A percentile compares a stretch with the other conserved stretches of the same genome.
Evolutionary conservation across 1,140 invertebrate genomes (phyloP).

Genomic region (Drosophila rhopaloa): DNA sequence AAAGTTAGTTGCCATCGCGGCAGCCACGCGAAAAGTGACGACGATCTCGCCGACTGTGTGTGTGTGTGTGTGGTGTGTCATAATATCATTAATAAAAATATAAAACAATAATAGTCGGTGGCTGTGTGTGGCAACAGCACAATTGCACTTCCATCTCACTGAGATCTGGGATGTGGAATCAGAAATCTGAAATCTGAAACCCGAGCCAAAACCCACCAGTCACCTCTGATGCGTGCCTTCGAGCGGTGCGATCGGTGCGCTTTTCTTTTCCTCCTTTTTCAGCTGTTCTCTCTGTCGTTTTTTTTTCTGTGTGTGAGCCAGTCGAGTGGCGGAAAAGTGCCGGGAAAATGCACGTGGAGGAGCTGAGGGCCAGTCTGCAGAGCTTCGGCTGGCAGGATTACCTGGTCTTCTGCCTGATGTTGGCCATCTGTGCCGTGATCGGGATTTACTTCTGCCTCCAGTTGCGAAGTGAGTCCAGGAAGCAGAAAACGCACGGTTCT

Average conservation of each 20-base stretch:
- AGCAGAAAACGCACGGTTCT: conserved; percentile 85
- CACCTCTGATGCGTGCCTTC: conserved; percentile 62
- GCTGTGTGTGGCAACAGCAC: conserved; percentile 16
- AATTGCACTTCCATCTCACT: conserved; percentile 12
- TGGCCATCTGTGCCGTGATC: conserved; percentile 89
- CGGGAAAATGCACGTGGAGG: conserved; percentile 85
- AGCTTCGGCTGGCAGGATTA: conserved; percentile 90
- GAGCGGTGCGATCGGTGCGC: conserved; percentile 47
- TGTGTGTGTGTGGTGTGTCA: conserved; percentile 39
- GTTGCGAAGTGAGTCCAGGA: conserved; percentile 84
- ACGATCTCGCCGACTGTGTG: neutral
- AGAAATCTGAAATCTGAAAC: conserved; percentile 45
- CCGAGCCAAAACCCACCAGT: conserved; percentile 51
- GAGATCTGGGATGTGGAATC: conserved; percentile 34
- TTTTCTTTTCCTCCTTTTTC: neutral
- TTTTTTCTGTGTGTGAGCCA: conserved; percentile 6
- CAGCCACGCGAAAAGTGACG: conserved; percentile 1
- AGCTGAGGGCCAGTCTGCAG: conserved; percentile 87
- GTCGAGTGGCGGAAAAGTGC: conserved; percentile 3
- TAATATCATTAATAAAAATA: conserved; percentile 67
- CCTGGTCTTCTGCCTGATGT: conserved; percentile 89
- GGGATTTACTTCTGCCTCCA: conserved; percentile 92
- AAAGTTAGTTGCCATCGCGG: neutral
- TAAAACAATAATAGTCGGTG: conserved; percentile 41
- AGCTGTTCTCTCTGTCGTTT: neutral